A percentile compares a stretch with the other conserved stretches of the same genome.
phyloP scores from a whole-genome alignment of 2,113 vertebrate genomes.

The Brachypodius melanocephalos region DNA sequence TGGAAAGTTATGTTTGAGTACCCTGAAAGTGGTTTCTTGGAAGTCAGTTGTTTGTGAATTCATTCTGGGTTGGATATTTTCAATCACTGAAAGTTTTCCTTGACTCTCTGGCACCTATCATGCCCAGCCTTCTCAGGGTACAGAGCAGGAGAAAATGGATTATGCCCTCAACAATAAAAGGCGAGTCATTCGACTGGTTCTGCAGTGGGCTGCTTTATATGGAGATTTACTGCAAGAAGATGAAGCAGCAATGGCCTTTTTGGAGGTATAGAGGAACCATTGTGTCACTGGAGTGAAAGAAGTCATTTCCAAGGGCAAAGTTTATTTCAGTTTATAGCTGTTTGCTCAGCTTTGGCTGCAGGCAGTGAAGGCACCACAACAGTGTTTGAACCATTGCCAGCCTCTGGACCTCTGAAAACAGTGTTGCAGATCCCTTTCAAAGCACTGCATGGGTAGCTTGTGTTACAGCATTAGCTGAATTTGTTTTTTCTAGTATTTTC shows the following conservation, averaged over 20 bases:
- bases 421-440: neutral
- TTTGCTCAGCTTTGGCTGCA: neutral
- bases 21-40: neutral
- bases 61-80: neutral
- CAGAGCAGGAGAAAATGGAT: slow-evolving; percentile 93
- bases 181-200: slow-evolving; percentile 87
- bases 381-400: neutral
- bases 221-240: slow-evolving; percentile 90
- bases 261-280: slow-evolving; percentile 79
- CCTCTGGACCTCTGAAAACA: neutral
- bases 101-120: slow-evolving; percentile 89
- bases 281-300: neutral
- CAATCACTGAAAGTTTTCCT: slow-evolving; percentile 69
- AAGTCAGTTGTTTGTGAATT: neutral
- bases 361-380: neutral
- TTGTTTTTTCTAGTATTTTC: neutral
- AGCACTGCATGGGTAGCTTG: neutral
- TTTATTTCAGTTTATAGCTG: neutral
- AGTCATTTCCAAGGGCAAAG: neutral
- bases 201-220: slow-evolving; percentile 86
- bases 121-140: slow-evolving; percentile 90
- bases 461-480: neutral
- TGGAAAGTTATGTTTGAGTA: neutral
- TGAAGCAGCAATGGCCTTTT: slow-evolving; percentile 83
- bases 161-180: slow-evolving; percentile 96